These are phyloP conservation scores for Emys orbicularis DNA, from an alignment of 2,797 vertebrate species.

Conservation along the genomic window DNA sequence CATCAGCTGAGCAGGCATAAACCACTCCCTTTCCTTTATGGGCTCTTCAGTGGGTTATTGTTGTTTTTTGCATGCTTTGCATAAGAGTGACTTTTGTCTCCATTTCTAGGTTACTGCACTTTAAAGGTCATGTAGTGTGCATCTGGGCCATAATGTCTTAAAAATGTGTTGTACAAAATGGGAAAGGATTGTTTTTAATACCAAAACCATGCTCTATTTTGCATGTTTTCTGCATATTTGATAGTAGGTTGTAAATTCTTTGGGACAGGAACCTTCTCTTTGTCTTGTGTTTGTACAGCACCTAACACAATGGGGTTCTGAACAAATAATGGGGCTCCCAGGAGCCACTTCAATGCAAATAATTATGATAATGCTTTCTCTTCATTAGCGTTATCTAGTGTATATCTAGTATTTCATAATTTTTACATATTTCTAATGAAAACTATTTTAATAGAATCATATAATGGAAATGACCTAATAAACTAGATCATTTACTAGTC, in stretches of 20 bases:
- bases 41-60: background rate
- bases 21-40: background rate
- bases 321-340: background rate
- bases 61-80: background rate
- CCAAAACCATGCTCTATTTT: background rate
- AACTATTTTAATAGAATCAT: background rate
- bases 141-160: background rate
- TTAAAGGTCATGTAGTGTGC: background rate
- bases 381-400: background rate
- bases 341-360: background rate
- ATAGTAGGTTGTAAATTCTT: background rate
- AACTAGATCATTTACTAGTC: background rate
- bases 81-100: background rate
- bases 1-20: background rate
- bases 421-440: slow-evolving; percentile 2
- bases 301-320: background rate
- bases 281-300: background rate
- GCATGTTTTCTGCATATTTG: background rate
- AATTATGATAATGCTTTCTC: background rate
- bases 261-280: background rate
- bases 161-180: background rate
- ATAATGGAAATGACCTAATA: background rate
- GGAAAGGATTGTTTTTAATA: background rate
- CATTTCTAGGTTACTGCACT: background rate
- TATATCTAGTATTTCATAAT: background rate